phyloP scores from a whole-genome alignment of 2,797 vertebrate species.

The Pangasius sanitwongsei region DNA sequence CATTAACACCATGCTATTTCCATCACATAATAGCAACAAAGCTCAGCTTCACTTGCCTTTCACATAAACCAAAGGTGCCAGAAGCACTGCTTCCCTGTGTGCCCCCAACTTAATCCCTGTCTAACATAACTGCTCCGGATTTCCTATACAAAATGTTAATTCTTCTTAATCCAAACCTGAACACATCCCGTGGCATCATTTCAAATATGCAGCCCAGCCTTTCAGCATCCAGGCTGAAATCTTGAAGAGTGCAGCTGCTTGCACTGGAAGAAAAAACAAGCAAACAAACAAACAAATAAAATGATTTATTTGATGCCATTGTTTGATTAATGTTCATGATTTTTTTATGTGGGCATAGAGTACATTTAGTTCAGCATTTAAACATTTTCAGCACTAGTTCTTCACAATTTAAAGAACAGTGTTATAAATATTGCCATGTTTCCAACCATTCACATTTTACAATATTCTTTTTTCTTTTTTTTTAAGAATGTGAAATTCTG shows the following conservation, averaged over 20 bases:
- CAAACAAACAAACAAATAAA: neutral
- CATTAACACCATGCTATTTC: neutral
- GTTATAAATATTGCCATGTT: neutral
- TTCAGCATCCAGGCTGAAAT: neutral
- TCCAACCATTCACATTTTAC: neutral
- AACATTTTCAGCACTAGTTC: neutral
- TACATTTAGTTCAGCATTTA: neutral
- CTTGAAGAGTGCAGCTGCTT: neutral
- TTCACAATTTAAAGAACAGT: neutral
- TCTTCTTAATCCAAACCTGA: conserved; percentile 7
- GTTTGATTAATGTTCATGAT: neutral
- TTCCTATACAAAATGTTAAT: conserved; percentile 10
- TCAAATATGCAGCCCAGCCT: conserved; percentile 1
- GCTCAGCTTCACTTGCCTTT: neutral
- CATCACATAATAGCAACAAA: neutral
- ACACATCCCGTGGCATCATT: neutral
- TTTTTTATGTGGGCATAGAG: neutral
- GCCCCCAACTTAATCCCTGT: conserved; percentile 4
- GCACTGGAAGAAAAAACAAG: neutral
- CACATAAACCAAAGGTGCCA: neutral
- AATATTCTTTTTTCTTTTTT: neutral
- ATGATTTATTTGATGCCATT: neutral
- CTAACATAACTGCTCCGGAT: neutral
- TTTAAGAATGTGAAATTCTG: neutral
- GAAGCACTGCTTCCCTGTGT: neutral